These are phyloP conservation scores for Drosophila tripunctata DNA, from an alignment of 2,888 invertebrate species.

Conservation along the genomic window DNA sequence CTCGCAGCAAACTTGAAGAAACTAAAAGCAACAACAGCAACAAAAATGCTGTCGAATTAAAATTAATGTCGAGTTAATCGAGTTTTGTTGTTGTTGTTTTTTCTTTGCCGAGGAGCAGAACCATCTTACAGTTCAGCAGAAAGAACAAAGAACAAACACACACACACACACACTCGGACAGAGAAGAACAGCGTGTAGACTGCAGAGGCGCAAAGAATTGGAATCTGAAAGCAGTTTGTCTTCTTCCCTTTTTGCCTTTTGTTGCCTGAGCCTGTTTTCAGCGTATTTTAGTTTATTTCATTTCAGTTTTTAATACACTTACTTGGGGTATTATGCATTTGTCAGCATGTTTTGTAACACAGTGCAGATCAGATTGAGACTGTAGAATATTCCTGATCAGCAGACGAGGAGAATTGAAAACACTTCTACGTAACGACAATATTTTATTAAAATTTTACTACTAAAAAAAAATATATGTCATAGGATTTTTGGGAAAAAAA, in stretches of 20 bases:
- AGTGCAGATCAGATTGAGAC: too few relatives aligned
- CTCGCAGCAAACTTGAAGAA: slow-evolving; percentile 18
- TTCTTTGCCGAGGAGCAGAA: slow-evolving; percentile 47
- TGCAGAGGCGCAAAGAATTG: slow-evolving; percentile 56
- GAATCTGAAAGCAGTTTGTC: slow-evolving; percentile 79
- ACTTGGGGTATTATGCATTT: too few relatives aligned
- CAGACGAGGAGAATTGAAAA: too few relatives aligned
- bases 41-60: slow-evolving; percentile 81
- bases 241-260: slow-evolving; percentile 61
- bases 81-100: slow-evolving; percentile 73
- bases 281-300: slow-evolving; percentile 37
- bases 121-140: slow-evolving; percentile 59
- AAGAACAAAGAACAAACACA: slow-evolving; percentile 53
- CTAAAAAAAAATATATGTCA: too few relatives aligned
- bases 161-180: slow-evolving; percentile 8
- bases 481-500: too few relatives aligned
- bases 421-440: too few relatives aligned
- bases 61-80: slow-evolving; percentile 83
- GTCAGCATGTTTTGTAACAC: too few relatives aligned
- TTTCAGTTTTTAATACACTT: too few relatives aligned
- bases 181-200: slow-evolving; percentile 11
- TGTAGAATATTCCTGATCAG: too few relatives aligned
- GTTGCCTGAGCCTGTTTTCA: slow-evolving; percentile 59
- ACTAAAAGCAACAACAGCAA: slow-evolving; percentile 28
- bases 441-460: too few relatives aligned